Base-by-base conservation (phyloP, 2,113 vertebrate genomes). In the Pelecanus crispus region DNA sequence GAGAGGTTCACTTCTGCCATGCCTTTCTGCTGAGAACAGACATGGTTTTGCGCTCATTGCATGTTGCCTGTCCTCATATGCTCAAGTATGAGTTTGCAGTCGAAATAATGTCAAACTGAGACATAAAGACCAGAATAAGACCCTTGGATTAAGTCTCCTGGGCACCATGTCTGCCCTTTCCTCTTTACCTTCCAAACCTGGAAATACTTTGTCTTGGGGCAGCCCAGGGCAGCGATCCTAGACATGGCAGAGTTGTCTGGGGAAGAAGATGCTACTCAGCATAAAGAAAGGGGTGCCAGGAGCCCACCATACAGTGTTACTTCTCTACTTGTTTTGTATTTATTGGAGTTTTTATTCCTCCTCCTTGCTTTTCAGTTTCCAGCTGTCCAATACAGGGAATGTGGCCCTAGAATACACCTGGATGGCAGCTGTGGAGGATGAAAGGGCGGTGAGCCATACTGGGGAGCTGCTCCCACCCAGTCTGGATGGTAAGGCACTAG, bases 361-460 rank as follows among this genome's bases (percentile, higher is more conserved):
- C 34, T 67, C 4, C 8, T 56, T 68, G 13, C 29, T 88, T 80
- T 85, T 45, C 90, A 98, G 98, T 93, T 79, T 98, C 77, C 87
- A 53, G 2, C 70, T 99, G 47, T 62, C 53, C 40, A 99, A 99
- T 86, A 94, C 92, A 5, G 99, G 99, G 36, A 73, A 24, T 2
- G 97, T 99, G 56, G 94, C 94, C 52, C 85, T 99, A 93, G 97
- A 99, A 38, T 99, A 98, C 96, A 97, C 38, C 81, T 99, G 99
- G 98, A 62, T 94, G 65, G 82, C 90, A 5, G n/a, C 92, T 36
- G 96, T 94, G 65, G 98, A 98, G 42, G 86, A 94, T 9, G 70
- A 44, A 68, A 97, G 77, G 42, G 12, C 40, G 7, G 65, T 73
- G 55, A 95, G 65, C 88, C 91, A 53, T n/a, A 71, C 83, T 4